phyloP scores from a whole-genome alignment of 2,113 vertebrate species.

The Bungarus multicinctus region DNA sequence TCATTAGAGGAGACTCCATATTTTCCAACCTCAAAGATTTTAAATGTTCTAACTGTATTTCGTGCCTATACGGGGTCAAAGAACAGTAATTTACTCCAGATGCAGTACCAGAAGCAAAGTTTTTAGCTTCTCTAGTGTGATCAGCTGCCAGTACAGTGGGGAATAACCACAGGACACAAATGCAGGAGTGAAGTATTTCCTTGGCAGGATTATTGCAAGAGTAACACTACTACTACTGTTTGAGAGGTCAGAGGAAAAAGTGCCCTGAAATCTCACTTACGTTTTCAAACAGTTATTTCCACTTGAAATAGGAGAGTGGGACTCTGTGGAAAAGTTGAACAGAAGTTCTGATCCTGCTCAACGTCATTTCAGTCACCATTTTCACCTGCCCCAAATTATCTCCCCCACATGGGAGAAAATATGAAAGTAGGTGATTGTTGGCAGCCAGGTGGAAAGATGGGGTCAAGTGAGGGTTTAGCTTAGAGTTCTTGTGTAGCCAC shows the following conservation, averaged over 20 bases:
- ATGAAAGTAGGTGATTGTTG: neutral
- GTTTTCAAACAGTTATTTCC: neutral
- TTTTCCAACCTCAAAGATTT: neutral
- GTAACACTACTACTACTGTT: neutral
- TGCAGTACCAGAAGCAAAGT: neutral
- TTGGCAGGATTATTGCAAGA: neutral
- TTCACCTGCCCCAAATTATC: neutral
- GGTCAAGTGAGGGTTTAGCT: neutral
- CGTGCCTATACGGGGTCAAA: neutral
- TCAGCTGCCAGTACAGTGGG: neutral
- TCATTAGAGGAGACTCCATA: constrained; percentile 42
- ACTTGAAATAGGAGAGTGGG: neutral
- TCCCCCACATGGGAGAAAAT: neutral
- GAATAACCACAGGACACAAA: neutral
- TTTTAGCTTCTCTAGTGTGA: neutral
- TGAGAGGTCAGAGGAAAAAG: neutral
- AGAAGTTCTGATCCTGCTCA: neutral
- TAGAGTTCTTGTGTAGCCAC: neutral
- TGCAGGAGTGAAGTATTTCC: neutral
- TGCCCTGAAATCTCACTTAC: neutral
- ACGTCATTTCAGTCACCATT: neutral
- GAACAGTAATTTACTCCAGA: neutral
- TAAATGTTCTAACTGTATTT: neutral
- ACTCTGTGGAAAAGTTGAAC: neutral
- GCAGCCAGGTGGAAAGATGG: neutral